These are phyloP conservation scores for Lepidostoma basale DNA, from an alignment of 1,140 invertebrate genomes.

Conservation along the genomic window DNA sequence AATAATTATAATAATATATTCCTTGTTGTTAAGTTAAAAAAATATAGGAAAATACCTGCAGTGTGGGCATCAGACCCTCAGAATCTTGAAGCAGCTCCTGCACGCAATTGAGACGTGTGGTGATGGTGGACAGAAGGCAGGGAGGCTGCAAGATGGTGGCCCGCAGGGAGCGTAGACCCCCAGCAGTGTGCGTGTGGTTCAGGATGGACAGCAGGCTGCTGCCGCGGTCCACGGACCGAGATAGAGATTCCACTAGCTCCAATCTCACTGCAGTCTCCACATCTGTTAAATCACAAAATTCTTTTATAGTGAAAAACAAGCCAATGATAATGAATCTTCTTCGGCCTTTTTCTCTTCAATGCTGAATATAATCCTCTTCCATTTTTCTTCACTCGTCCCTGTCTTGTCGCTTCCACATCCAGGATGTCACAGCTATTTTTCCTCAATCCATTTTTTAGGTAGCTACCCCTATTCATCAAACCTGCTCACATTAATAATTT, in stretches of 20 bases:
- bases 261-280: conserved; percentile 71
- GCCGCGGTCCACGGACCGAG: conserved; percentile 51
- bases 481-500: no score
- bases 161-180: conserved; percentile 77
- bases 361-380: no score
- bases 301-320: conserved; percentile 32
- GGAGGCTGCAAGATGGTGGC: conserved; percentile 84
- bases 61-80: conserved; percentile 62
- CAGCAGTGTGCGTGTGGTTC: conserved; percentile 77
- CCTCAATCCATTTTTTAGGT: no score
- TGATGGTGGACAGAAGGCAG: conserved; percentile 68
- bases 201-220: conserved; percentile 75
- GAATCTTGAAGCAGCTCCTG: conserved; percentile 73
- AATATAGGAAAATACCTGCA: no score
- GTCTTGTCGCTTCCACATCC: no score
- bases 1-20: background rate
- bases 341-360: no score
- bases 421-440: no score
- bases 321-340: background rate
- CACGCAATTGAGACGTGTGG: conserved; percentile 72
- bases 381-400: no score
- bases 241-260: conserved; percentile 70
- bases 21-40: background rate
- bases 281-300: conserved; percentile 62
- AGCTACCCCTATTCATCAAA: no score